A percentile compares a stretch with the other conserved stretches of the same genome.
Evolutionary conservation across 1,140 invertebrate genomes (phyloP).

Genomic region (Plodia interpunctella): DNA sequence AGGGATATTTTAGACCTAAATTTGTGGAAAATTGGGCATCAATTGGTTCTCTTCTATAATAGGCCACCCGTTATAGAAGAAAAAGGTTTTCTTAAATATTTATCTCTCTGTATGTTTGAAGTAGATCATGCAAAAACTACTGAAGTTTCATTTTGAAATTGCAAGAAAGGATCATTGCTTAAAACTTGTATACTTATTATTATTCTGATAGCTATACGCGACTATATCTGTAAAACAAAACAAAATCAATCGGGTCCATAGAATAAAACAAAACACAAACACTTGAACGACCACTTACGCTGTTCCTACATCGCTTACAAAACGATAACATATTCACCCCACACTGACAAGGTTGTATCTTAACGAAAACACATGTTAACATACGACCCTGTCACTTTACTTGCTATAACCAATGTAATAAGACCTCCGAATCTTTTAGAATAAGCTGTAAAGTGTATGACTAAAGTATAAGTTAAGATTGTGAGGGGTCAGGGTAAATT

Average conservation of each 20-base stretch:
- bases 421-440: constrained; percentile 29
- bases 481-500: constrained; percentile 38
- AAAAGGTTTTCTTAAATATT: too few species aligned
- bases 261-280: constrained; percentile 6
- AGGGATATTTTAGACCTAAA: too few species aligned
- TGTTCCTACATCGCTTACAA: background rate
- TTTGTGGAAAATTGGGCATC: too few species aligned
- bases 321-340: constrained; percentile 9
- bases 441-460: constrained; percentile 23
- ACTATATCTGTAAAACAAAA: too few species aligned
- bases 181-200: too few species aligned
- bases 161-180: too few species aligned
- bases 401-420: constrained; percentile 30
- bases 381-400: constrained; percentile 44
- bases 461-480: constrained; percentile 25
- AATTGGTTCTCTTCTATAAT: too few species aligned
- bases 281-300: background rate
- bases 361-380: constrained; percentile 51
- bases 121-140: too few species aligned
- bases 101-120: too few species aligned
- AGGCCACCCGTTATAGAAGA: too few species aligned
- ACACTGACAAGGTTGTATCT: constrained; percentile 40
- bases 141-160: too few species aligned
- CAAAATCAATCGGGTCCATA: background rate
- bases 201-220: too few species aligned